Evolutionary conservation across 2,113 vertebrate genomes (phyloP), one percentile per base, ranked within the genome.

Genomic region (Microcebus tavaratra): DNA sequence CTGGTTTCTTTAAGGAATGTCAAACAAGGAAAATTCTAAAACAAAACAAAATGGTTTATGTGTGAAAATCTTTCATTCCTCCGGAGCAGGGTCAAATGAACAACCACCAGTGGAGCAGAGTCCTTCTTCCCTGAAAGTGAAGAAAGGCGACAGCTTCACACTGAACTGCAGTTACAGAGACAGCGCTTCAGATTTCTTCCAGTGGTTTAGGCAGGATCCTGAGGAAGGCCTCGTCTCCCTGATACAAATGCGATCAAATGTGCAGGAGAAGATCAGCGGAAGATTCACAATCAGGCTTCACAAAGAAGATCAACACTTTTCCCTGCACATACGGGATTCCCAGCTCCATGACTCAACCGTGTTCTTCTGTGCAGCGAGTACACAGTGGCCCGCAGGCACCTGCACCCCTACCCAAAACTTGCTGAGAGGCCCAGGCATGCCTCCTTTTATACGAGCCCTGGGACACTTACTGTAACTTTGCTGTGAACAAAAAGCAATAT

Each of bases 101-200:
- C 79, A 90, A 8, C 7, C 1, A 2, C 36, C 31, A 8, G 29
- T 92, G 45, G 36, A 84, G 29, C 63, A 95, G 75, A 79, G 67
- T 5, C 87, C 53, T 63, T 14, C 48, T 34, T 81, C 39, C 25
- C 55, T 94, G 72, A 48, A 67, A n/a, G 27, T 55, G 68, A 90
- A 81, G 20, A 88, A 92, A 88, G 88, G 65, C 0, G 2, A 88
- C 29, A 86, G 34, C n/a, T 53, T 97, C 63, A 42, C 70, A 13
- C 34, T 95, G 53, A 88, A 72, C 48, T 94, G 55, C 25, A 92
- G 39, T 65, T 96, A 90, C 65, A 65, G 15, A 92, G 78, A 82
- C 14, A 14, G 53, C 4, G 8, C 25, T 31, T 82, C 59, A 3
- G 15, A 67, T 17, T 70, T 91, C 81, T 95, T 95, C 45, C 48